Evolutionary conservation across 2,888 invertebrate genomes (phyloP).

Genomic region (Chrysodeixis includens): DNA sequence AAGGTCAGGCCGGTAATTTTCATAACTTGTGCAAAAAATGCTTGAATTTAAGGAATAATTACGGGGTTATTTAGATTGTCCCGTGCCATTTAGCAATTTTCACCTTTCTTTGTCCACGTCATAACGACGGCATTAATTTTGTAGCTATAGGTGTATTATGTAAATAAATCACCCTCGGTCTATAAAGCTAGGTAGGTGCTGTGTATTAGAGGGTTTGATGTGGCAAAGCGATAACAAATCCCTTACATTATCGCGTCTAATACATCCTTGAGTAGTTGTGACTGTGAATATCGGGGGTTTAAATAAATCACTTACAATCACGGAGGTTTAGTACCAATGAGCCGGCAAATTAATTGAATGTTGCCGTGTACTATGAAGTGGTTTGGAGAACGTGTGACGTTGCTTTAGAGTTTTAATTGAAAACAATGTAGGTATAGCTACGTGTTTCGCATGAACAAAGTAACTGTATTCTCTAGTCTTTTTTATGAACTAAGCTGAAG

Average conservation of each 20-base stretch:
- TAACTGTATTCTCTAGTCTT: too few species aligned
- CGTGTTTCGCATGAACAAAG: neutral
- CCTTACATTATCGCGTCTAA: conserved; percentile 56
- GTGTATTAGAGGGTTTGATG: conserved; percentile 31
- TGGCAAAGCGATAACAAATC: conserved; percentile 52
- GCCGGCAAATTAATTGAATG: conserved; percentile 62
- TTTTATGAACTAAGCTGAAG: too few species aligned
- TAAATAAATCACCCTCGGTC: conserved; percentile 3
- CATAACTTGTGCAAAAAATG: conserved; percentile 2
- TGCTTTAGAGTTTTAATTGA: neutral
- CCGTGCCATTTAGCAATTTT: conserved; percentile 3
- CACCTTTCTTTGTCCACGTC: conserved; percentile 1
- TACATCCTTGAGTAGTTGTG: conserved; percentile 45
- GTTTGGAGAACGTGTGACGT: neutral
- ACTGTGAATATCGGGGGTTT: conserved; percentile 52
- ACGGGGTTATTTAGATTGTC: neutral
- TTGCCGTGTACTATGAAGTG: conserved; percentile 53
- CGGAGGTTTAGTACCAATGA: conserved; percentile 56
- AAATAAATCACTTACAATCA: conserved; percentile 63
- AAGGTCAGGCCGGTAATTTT: conserved; percentile 1
- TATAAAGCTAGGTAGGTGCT: conserved; percentile 5
- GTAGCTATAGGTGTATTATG: too few species aligned
- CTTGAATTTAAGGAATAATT: neutral
- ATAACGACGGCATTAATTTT: neutral
- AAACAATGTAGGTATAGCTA: neutral